Evolutionary conservation across 1,140 invertebrate genomes (phyloP).

Genomic region (Drosophila ironensis): DNA sequence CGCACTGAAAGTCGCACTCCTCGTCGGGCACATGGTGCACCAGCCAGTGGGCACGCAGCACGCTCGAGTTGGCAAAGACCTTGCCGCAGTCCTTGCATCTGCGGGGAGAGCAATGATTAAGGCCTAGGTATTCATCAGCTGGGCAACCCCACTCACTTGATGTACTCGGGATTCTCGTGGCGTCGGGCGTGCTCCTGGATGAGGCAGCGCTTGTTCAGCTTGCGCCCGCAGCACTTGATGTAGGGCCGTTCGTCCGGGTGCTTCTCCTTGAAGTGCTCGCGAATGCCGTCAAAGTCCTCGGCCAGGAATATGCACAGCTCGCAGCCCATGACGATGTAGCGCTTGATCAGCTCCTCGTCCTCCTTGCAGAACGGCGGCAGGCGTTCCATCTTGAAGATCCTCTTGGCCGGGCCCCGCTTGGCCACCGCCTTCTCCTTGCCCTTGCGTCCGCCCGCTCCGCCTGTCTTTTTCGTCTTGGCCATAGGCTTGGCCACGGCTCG

Average conservation of each 20-base stretch:
- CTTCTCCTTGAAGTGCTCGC: slow-evolving; percentile 65
- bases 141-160: slow-evolving; percentile 48
- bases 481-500: slow-evolving; percentile 30
- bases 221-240: slow-evolving; percentile 69
- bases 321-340: slow-evolving; percentile 75
- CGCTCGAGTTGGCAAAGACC: slow-evolving; percentile 68
- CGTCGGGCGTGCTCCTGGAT: slow-evolving; percentile 69
- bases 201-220: slow-evolving; percentile 64
- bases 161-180: slow-evolving; percentile 76
- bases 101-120: background rate
- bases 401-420: slow-evolving; percentile 41
- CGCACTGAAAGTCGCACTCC: slow-evolving; percentile 69
- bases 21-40: slow-evolving; percentile 69
- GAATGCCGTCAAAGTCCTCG: slow-evolving; percentile 64
- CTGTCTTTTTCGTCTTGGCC: slow-evolving; percentile 29
- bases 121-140: background rate
- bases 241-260: slow-evolving; percentile 60
- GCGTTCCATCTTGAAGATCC: slow-evolving; percentile 56
- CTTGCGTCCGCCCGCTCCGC: slow-evolving; percentile 14
- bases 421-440: slow-evolving; percentile 3
- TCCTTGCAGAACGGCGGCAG: slow-evolving; percentile 66
- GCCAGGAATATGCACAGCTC: slow-evolving; percentile 72
- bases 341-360: slow-evolving; percentile 71
- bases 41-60: slow-evolving; percentile 66
- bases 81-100: slow-evolving; percentile 75